Evolutionary conservation across 2,888 invertebrate genomes (phyloP).

Genomic region (Ophion costatus): DNA sequence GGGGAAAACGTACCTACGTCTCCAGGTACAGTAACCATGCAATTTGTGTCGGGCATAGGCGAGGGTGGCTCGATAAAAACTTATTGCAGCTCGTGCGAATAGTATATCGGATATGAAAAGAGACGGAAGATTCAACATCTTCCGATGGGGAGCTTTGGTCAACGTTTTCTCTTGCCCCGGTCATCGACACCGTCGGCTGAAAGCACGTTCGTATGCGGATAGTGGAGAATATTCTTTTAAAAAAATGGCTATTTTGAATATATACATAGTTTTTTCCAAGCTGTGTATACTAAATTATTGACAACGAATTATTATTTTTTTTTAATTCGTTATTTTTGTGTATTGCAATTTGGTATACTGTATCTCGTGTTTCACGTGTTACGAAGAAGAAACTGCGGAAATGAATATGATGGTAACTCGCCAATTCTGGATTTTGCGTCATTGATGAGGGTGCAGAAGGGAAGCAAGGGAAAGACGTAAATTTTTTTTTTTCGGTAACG

Average conservation of each 20-base stretch:
- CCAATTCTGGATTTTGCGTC: too few species aligned
- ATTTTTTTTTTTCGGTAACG: too few species aligned
- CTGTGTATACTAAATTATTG: too few species aligned
- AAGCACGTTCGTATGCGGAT: neutral
- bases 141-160: neutral
- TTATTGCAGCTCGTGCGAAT: constrained; percentile 40
- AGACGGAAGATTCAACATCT: constrained; percentile 12
- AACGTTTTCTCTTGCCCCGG: constrained; percentile 16
- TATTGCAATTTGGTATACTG: neutral
- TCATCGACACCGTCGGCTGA: constrained; percentile 35
- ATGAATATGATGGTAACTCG: neutral
- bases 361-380: neutral
- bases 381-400: neutral
- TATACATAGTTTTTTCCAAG: neutral
- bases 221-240: neutral
- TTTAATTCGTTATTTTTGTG: too few species aligned
- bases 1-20: constrained; percentile 3
- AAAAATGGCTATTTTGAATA: neutral
- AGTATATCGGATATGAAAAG: constrained; percentile 18
- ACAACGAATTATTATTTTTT: too few species aligned
- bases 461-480: too few species aligned
- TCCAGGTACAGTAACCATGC: constrained; percentile 7
- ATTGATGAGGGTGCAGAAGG: too few species aligned
- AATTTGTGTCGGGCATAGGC: constrained; percentile 8
- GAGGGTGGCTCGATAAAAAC: constrained; percentile 31